A percentile compares a stretch with the other conserved stretches of the same genome.
Evolutionary conservation across 2,888 invertebrate species (phyloP).

Genomic region (Poecilus cupreus): DNA sequence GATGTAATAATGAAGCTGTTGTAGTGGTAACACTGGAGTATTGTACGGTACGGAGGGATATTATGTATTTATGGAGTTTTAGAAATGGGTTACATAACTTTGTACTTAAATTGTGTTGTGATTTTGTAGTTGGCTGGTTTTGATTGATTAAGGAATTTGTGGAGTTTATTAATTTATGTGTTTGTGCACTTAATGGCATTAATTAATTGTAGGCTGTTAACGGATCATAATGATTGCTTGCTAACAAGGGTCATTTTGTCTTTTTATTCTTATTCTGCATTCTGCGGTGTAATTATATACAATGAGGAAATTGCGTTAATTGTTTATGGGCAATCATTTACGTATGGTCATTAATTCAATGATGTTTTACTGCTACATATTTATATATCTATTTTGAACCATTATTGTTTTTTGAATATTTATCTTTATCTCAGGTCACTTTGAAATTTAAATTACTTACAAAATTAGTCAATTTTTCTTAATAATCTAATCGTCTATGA

Average conservation of each 20-base stretch:
- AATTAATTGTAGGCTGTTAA: neutral
- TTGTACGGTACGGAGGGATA: no score
- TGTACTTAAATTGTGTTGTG: neutral
- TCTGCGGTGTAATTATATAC: neutral
- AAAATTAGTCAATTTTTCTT: no score
- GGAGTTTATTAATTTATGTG: neutral
- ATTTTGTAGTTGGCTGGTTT: neutral
- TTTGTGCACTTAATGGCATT: neutral
- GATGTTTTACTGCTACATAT: no score
- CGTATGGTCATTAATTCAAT: no score
- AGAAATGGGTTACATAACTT: neutral
- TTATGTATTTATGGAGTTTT: neutral
- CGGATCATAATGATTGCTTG: neutral
- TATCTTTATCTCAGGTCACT: no score
- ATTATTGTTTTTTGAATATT: no score
- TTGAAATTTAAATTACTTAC: no score
- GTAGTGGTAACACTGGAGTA: no score
- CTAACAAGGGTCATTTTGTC: neutral
- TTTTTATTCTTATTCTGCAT: neutral
- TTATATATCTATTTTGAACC: no score
- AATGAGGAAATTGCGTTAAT: neutral
- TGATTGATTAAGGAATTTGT: neutral
- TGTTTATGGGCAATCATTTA: no score
- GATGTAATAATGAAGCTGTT: no score
- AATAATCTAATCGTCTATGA: no score